Conservation (phyloP, 1,140 invertebrate species). For the Diabrotica virgifera region DNA sequence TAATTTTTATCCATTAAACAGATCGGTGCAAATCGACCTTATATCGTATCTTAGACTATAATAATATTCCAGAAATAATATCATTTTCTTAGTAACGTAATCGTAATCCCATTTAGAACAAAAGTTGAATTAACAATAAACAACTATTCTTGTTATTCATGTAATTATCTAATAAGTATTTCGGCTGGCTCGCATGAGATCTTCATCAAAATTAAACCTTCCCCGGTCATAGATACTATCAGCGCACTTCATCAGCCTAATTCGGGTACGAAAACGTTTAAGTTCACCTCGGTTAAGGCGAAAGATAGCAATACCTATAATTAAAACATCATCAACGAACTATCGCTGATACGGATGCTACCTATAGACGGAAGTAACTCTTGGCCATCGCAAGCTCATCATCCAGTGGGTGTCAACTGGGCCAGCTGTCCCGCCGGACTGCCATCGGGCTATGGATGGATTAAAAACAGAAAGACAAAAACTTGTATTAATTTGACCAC, state of each 20-base stretch:
- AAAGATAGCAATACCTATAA: not conserved
- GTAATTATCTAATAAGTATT: no score
- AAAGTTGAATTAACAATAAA: no score
- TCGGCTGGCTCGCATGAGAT: not conserved
- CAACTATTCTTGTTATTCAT: no score
- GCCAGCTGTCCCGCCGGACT: not conserved
- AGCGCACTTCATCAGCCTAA: not conserved
- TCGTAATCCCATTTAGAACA: no score
- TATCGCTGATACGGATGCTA: not conserved
- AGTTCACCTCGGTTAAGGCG: not conserved
- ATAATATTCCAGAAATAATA: no score
- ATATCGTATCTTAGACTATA: no score
- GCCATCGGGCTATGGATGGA: not conserved
- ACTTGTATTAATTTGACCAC: no score
- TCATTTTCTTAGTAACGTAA: no score
- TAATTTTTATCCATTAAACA: no score
- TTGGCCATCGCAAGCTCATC: not conserved
- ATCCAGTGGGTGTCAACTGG: not conserved
- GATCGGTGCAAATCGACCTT: no score
- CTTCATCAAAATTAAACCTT: conserved; percentile 1
- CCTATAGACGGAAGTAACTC: not conserved
- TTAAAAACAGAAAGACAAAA: no score
- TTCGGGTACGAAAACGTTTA: not conserved
- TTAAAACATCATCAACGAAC: conserved; percentile 4
- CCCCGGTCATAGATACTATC: not conserved